Percentiles rank a stretch among this genome's conserved stretches.
Evolutionary conservation across 2,888 invertebrate genomes (phyloP).

Genomic region (Lysandra bellargus): DNA sequence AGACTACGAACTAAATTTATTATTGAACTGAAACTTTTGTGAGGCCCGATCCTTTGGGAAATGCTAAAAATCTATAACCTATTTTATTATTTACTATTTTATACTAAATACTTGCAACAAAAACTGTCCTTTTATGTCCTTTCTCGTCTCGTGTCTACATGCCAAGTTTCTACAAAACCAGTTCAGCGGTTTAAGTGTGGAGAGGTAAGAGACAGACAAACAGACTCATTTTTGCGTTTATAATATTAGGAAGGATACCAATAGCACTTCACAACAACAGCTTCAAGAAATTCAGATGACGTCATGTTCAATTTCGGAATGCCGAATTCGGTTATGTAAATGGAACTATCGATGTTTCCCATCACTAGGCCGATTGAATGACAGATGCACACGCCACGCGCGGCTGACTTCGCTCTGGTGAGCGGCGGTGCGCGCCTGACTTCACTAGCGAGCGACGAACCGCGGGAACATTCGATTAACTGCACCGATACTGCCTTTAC

Average conservation of each 20-base stretch:
- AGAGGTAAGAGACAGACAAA: no score
- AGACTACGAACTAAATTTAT: background rate
- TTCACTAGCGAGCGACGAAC: conserved; percentile 11
- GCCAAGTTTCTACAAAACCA: no score
- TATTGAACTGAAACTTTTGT: background rate
- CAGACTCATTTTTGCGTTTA: no score
- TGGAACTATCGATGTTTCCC: background rate
- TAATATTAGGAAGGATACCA: background rate
- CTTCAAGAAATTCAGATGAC: background rate
- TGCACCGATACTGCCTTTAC: background rate
- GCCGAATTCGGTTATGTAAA: background rate
- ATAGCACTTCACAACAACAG: background rate
- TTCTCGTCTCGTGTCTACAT: no score
- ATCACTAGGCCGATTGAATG: conserved; percentile 15
- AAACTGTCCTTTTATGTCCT: no score
- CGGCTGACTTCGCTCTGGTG: conserved; percentile 15
- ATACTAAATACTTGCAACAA: no score
- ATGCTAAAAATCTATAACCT: background rate
- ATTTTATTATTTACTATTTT: background rate
- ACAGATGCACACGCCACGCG: conserved; percentile 15
- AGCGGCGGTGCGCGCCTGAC: conserved; percentile 3
- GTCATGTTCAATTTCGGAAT: background rate
- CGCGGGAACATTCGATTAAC: conserved; percentile 8
- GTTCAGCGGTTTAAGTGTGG: no score
- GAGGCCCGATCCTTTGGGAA: background rate